A percentile compares a stretch with the other conserved stretches of the same genome.
Conservation (phyloP, 2,797 vertebrate genomes). For the Psittacula derbiana region DNA sequence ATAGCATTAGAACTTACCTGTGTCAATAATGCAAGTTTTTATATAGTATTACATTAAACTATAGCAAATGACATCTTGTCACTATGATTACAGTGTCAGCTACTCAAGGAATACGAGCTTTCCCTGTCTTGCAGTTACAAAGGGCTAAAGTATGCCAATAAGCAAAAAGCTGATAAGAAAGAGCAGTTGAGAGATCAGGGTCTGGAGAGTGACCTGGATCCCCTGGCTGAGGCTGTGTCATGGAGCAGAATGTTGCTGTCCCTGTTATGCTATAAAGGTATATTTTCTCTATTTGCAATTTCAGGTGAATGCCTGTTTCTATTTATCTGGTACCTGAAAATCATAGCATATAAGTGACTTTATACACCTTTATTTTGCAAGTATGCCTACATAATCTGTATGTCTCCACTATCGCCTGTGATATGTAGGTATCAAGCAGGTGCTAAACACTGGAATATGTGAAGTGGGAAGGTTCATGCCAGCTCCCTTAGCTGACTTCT, state of each 20-base stretch:
- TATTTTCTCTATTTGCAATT: neutral
- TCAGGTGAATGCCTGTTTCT: neutral
- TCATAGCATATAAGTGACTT: neutral
- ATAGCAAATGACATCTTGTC: neutral
- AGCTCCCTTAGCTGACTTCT: neutral
- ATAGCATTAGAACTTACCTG: neutral
- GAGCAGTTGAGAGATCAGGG: neutral
- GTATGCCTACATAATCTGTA: neutral
- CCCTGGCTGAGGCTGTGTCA: neutral
- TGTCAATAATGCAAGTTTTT: neutral
- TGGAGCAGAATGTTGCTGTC: neutral
- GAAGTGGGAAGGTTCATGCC: rapidly evolving
- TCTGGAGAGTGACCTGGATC: rapidly evolving
- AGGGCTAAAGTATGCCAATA: neutral
- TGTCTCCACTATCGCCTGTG: neutral
- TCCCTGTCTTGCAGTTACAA: neutral
- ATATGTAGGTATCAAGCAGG: neutral
- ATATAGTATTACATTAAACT: neutral
- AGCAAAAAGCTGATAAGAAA: neutral
- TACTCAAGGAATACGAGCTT: neutral
- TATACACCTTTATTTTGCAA: neutral
- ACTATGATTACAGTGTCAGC: neutral
- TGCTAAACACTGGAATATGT: rapidly evolving
- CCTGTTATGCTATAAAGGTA: neutral
- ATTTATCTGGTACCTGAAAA: neutral